phyloP scores from a whole-genome alignment of 2,888 invertebrate genomes.

The Epinotia nisella region DNA sequence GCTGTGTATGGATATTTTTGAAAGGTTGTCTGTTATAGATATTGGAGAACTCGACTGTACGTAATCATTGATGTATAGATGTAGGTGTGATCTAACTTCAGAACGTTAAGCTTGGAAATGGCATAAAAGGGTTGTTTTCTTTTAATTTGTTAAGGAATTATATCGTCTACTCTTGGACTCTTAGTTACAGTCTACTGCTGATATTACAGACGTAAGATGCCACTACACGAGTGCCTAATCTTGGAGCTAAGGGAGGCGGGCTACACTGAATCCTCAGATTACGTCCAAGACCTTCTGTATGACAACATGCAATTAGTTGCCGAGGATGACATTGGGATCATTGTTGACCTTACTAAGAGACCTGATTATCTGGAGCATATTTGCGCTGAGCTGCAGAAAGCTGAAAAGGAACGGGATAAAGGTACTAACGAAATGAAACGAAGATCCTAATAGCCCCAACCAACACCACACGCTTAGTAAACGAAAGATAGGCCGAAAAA shows the following conservation, averaged over 20 bases:
- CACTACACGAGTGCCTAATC: conserved; percentile 82
- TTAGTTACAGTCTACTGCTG: neutral
- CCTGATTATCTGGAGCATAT: conserved; percentile 71
- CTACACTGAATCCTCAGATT: conserved; percentile 75
- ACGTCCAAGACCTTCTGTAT: conserved; percentile 82
- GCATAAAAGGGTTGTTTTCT: neutral
- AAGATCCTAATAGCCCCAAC: no score
- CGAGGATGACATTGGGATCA: conserved; percentile 81
- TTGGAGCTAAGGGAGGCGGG: conserved; percentile 82
- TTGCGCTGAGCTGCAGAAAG: conserved; percentile 61
- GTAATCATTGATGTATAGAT: no score
- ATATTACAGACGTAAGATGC: conserved; percentile 75
- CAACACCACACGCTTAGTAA: no score
- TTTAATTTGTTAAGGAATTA: neutral
- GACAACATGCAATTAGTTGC: conserved; percentile 80
- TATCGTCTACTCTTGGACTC: neutral
- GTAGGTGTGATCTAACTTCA: no score
- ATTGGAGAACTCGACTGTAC: no score
- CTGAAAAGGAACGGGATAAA: conserved; percentile 70
- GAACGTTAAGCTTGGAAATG: no score
- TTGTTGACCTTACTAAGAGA: conserved; percentile 70
- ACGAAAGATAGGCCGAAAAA: no score
- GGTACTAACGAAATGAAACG: conserved; percentile 54
- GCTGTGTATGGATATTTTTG: no score
- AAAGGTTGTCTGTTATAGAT: no score